Evolutionary conservation across 2,113 vertebrate species (phyloP), one percentile per base, ranked within the genome.

Genomic region (Brevimyrus niger): DNA sequence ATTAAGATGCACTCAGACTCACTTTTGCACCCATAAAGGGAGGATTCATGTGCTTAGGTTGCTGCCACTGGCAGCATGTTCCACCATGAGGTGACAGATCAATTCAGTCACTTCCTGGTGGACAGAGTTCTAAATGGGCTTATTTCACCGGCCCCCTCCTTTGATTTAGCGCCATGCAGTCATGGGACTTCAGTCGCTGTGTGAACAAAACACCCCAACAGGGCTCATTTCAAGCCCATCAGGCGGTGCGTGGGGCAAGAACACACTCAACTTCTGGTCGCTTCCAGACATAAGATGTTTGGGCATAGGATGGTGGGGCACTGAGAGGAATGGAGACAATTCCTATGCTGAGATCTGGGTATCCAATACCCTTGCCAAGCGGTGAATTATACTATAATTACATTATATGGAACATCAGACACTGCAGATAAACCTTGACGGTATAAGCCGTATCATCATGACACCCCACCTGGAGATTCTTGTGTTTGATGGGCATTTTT

Each of bases 241-340:
- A 42, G 42, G 4, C 3, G 23, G 19, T 1, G 23, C 8, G 7
- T 65, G 53, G 21, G 21, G 53, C 53, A 27, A n/a, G n/a, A 65
- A n/a, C n/a, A 27, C 58, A 65, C n/a, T 65, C 23, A 92, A 92
- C 91, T 88, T 88, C 88, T 21, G 91, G 90, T 85, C 58, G 61
- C 91, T 92, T 89, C 88, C 55, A 42, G 15, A 44, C 92, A 90
- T 89, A 93, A 91, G 93, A 91, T 92, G 91, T 94, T 93, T 93
- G 89, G 90, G 48, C 13, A 50, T 50, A 91, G 92, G 92, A 93
- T 92, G 89, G 84, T n/a, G 55, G 85, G 65, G 90, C 6, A 47
- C 44, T 48, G 46, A 88, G 23, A 3, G 65, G 4, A 48, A 6
- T 21, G 23, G 11, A 23, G 35, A 27, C 50, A 15, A 21, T 23